phyloP scores from a whole-genome alignment of 2,888 invertebrate genomes.

The Pristionchus maxplancki region DNA sequence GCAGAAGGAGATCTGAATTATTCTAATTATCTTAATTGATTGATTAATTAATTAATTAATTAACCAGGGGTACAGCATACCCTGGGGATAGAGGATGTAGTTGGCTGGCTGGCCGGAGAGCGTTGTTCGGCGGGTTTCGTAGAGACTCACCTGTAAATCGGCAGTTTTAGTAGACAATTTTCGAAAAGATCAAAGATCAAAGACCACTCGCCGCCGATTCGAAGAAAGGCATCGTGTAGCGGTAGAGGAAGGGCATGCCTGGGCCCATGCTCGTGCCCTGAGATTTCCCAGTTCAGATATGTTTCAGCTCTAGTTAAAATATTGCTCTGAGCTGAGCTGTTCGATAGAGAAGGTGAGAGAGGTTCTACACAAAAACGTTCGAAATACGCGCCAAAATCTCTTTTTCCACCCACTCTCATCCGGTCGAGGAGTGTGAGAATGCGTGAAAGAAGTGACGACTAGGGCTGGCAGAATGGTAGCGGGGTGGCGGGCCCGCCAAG shows the following conservation, averaged over 20 bases:
- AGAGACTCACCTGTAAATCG: background rate
- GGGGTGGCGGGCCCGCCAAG: too few relatives aligned
- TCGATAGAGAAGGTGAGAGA: too few relatives aligned
- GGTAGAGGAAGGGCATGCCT: constrained; percentile 29
- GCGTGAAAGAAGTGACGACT: too few relatives aligned
- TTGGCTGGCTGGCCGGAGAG: background rate
- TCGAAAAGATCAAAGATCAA: background rate
- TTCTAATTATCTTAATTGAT: too few relatives aligned
- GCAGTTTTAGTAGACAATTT: background rate
- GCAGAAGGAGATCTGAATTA: background rate
- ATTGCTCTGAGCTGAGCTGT: too few relatives aligned
- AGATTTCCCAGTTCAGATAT: background rate
- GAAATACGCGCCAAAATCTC: background rate
- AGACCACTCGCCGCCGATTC: background rate
- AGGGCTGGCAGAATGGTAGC: too few relatives aligned
- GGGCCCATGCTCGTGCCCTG: background rate
- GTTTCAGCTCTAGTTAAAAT: background rate
- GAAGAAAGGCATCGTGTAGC: constrained; percentile 30
- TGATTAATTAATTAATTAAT: too few relatives aligned
- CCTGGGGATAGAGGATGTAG: constrained; percentile 35
- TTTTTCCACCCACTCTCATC: too few relatives aligned
- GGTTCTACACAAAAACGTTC: too few relatives aligned
- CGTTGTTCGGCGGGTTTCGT: background rate
- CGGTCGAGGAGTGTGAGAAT: too few relatives aligned
- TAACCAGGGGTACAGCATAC: too few relatives aligned